Base-by-base conservation (phyloP, 2,797 vertebrate species). In the Florisuga fusca region DNA sequence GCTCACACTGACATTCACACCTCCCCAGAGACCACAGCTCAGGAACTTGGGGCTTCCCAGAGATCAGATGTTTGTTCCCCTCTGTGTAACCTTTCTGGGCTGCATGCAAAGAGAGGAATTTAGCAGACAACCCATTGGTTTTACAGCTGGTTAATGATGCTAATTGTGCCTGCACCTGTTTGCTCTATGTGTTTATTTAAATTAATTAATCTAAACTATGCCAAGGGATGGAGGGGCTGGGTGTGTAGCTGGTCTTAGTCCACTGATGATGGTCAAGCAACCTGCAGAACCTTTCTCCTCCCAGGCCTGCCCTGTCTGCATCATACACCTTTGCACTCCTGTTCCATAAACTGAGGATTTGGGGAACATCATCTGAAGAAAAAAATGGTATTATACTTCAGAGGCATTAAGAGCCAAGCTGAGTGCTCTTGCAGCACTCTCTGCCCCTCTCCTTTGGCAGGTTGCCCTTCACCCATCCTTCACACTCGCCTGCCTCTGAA, bases 1-100 rank as follows among this genome's bases (percentile, higher is more conserved):
- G 68, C 34, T 72, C n/a, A 3, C 2, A 0, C 22, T 34, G 25
- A 31, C 5, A 0, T 50, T 55, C 33, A 3, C 0, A 0, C 62
- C 76, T 77, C 51, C 66, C 68, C 7, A 9, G 27, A 81, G 87
- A 36, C 22, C 58, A 29, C 0, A 1, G 38, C 73, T 78, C 48
- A 9, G 34, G 34, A 63, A 41, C 55, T 68, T 4, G 1, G 15
- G 31, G 54, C 54, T 69, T 88, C 63, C 54, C 68, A 46, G 73
- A 51, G 63, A 55, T 67, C 87, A 50, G 34, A 6, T 34, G 11
- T 15, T 54, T 74, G 14, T 33, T 54, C 54, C 33, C 57, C 58
- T 67, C 3, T 31, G 13, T 59, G 34, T 85, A 50, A 88, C 22
- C 58, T 61, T 63, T 66, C 59, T 64, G 63, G 71, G 50, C 71